Conservation (phyloP, 2,113 vertebrate species). For the Dasyprocta punctata region DNA sequence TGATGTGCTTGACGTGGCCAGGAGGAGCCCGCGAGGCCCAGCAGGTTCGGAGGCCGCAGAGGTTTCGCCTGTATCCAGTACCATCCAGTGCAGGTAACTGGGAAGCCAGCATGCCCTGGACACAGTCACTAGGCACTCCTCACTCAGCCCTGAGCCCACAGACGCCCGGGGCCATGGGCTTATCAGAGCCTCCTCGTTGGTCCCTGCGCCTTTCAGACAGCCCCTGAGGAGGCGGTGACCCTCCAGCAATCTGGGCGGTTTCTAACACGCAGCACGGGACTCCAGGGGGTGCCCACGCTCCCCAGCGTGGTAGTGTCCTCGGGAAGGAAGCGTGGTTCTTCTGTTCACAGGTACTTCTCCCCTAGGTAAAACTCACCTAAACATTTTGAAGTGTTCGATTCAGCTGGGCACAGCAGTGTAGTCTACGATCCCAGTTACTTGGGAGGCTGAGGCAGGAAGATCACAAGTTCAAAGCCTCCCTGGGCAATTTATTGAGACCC, state of each 20-base stretch:
- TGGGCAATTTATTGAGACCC: not conserved
- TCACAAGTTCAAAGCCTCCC: not conserved
- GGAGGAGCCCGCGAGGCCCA: not conserved
- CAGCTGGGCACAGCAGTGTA: not conserved
- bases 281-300: no score
- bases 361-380: not conserved
- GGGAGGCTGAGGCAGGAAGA: not conserved
- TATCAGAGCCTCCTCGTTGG: not conserved
- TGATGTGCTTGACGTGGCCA: not conserved
- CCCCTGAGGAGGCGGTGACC: accelerated
- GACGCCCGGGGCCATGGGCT: no score
- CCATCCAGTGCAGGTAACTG: not conserved
- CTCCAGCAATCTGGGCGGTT: no score
- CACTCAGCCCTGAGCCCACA: not conserved
- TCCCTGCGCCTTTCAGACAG: not conserved
- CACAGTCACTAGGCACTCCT: not conserved
- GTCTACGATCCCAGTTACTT: not conserved
- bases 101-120: no score
- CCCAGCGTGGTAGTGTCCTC: not conserved
- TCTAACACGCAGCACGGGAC: accelerated
- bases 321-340: not conserved
- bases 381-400: not conserved
- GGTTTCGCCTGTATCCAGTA: not conserved
- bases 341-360: not conserved
- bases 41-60: not conserved